These are phyloP conservation scores for Phrynocephalus vlangalii DNA, from an alignment of 2,797 vertebrate species.

Conservation along the genomic window DNA sequence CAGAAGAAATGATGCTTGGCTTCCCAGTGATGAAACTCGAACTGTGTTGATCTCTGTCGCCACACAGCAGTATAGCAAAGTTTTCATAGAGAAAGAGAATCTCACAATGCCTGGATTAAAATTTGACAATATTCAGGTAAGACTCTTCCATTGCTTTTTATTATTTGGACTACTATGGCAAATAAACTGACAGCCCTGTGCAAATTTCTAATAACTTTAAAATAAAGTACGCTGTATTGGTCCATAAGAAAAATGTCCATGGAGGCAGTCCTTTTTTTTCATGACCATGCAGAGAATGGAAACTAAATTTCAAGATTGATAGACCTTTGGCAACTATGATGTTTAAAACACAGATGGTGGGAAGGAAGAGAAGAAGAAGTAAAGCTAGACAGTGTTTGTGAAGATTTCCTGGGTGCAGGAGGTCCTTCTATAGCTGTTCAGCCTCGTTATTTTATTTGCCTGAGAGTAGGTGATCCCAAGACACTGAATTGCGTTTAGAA, in stretches of 20 bases:
- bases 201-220: rapidly evolving
- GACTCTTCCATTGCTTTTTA: slow-evolving; percentile 14
- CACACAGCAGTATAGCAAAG: slow-evolving; percentile 85
- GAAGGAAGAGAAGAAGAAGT: not conserved
- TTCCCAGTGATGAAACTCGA: slow-evolving; percentile 89
- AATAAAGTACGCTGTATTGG: not conserved
- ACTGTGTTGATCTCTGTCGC: slow-evolving; percentile 87
- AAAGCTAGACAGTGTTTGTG: not conserved
- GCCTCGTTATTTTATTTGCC: too few relatives aligned
- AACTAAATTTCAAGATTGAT: not conserved
- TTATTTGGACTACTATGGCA: not conserved
- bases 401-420: too few relatives aligned
- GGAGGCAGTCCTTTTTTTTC: not conserved
- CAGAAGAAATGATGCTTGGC: slow-evolving; percentile 93
- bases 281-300: not conserved
- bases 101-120: slow-evolving; percentile 97
- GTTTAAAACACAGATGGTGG: not conserved
- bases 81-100: slow-evolving; percentile 87
- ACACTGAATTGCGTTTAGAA: too few relatives aligned
- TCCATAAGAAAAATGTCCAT: not conserved
- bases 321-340: not conserved
- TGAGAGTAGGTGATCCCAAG: too few relatives aligned
- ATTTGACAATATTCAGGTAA: slow-evolving; percentile 98
- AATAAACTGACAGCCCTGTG: not conserved
- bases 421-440: too few relatives aligned